Evolutionary conservation across 2,113 vertebrate species (phyloP).

Genomic region (Trinectes maculatus): DNA sequence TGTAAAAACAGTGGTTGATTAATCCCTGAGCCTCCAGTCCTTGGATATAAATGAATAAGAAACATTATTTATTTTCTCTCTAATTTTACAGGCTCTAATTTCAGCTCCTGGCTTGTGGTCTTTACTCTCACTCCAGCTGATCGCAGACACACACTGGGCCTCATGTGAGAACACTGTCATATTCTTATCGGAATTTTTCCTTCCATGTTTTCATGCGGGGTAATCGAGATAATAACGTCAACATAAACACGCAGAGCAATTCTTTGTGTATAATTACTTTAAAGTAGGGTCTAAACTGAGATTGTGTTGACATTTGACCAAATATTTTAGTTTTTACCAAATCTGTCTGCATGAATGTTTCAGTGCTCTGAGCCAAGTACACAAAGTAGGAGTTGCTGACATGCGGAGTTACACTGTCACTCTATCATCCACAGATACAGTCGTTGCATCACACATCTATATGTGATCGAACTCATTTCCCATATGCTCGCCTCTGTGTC

Average conservation of each 20-base stretch:
- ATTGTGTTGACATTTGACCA: no score
- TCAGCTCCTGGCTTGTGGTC: background rate
- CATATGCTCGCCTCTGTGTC: background rate
- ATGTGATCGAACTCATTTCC: background rate
- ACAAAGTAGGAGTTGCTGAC: conserved; percentile 7
- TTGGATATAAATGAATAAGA: background rate
- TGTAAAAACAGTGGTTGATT: conserved; percentile 10
- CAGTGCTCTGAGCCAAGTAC: no score
- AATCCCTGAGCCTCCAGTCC: conserved; percentile 5
- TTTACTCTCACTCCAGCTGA: background rate
- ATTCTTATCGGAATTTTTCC: no score
- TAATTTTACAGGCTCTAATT: background rate
- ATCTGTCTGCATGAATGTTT: no score
- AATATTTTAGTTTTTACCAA: no score
- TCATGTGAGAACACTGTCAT: no score
- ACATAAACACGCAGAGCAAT: no score
- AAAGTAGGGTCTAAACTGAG: no score
- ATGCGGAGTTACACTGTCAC: background rate
- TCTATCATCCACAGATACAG: background rate
- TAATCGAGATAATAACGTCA: no score
- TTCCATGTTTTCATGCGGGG: no score
- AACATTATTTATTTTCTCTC: background rate
- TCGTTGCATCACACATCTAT: background rate
- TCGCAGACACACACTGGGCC: background rate
- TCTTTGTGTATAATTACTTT: no score